Evolutionary conservation across 2,888 invertebrate species (phyloP).

Genomic region (Cheilosia scutellata): DNA sequence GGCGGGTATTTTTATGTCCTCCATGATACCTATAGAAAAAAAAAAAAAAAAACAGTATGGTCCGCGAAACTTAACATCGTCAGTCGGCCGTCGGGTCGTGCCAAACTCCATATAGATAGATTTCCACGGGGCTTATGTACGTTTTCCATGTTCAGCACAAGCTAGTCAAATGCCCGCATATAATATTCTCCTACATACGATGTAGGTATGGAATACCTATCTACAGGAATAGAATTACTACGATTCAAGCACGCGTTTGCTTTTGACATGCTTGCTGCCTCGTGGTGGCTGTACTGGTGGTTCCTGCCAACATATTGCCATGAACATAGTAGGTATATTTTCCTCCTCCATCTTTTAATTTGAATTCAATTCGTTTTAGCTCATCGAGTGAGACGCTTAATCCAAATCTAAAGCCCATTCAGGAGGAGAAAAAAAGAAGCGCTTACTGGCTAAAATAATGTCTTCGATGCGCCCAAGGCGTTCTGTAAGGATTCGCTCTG

Average conservation of each 20-base stretch:
- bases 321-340: constrained; percentile 60
- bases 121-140: constrained; percentile 59
- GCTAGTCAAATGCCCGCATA: constrained; percentile 20
- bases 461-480: constrained; percentile 54
- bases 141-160: constrained; percentile 37
- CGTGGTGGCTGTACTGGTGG: constrained; percentile 28
- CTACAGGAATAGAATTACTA: constrained; percentile 1
- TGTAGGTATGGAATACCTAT: background rate
- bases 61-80: constrained; percentile 37
- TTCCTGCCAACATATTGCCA: constrained; percentile 60
- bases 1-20: constrained; percentile 62
- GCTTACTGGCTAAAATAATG: constrained; percentile 74
- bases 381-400: constrained; percentile 63
- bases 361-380: constrained; percentile 68
- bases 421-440: constrained; percentile 75
- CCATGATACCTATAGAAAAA: constrained; percentile 36
- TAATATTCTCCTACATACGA: background rate
- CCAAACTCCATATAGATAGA: constrained; percentile 20
- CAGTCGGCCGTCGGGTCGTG: constrained; percentile 1
- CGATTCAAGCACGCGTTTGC: constrained; percentile 65
- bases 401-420: constrained; percentile 71
- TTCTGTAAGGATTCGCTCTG: constrained; percentile 64
- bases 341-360: constrained; percentile 75
- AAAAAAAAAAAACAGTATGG: constrained; percentile 36
- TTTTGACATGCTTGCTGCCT: constrained; percentile 64